These are phyloP conservation scores for Tyto alba DNA, from an alignment of 2,113 vertebrate genomes.

Conservation along the genomic window DNA sequence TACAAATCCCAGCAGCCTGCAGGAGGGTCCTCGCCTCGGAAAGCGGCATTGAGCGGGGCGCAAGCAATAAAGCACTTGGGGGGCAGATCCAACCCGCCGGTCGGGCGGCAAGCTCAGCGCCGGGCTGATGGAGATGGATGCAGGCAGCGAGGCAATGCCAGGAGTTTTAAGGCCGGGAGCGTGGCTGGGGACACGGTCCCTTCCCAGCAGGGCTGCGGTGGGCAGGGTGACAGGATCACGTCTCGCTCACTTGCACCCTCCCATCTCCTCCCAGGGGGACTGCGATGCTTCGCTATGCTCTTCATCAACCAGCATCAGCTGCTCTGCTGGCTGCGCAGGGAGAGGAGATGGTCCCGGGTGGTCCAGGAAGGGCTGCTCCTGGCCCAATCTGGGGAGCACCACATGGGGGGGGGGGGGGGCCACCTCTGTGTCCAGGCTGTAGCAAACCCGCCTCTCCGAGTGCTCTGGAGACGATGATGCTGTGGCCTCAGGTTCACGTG, in stretches of 20 bases:
- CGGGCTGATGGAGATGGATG: not conserved
- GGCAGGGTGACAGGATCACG: not conserved
- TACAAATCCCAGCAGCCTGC: conserved; percentile 29
- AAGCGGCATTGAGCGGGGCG: not conserved
- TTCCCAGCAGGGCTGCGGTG: not conserved
- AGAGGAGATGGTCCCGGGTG: not conserved
- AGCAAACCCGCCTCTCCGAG: not conserved
- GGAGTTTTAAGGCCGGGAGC: not conserved
- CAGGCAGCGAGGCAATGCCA: not conserved
- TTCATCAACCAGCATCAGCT: not conserved
- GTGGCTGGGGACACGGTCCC: fast-evolving
- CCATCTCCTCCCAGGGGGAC: not conserved
- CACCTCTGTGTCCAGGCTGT: not conserved
- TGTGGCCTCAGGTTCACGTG: fast-evolving
- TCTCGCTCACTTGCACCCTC: not conserved
- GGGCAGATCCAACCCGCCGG: not conserved
- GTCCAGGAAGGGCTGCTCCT: not conserved
- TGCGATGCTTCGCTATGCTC: not conserved
- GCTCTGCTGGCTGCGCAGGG: not conserved
- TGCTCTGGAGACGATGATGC: not conserved
- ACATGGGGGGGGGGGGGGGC: fast-evolving
- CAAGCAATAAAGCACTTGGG: fast-evolving
- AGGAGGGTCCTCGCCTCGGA: not conserved
- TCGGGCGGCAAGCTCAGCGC: fast-evolving
- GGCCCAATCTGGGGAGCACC: fast-evolving